Evolutionary conservation across 2,113 vertebrate genomes (phyloP), one percentile per base, ranked within the genome.

Genomic region (Prionailurus bengalensis): DNA sequence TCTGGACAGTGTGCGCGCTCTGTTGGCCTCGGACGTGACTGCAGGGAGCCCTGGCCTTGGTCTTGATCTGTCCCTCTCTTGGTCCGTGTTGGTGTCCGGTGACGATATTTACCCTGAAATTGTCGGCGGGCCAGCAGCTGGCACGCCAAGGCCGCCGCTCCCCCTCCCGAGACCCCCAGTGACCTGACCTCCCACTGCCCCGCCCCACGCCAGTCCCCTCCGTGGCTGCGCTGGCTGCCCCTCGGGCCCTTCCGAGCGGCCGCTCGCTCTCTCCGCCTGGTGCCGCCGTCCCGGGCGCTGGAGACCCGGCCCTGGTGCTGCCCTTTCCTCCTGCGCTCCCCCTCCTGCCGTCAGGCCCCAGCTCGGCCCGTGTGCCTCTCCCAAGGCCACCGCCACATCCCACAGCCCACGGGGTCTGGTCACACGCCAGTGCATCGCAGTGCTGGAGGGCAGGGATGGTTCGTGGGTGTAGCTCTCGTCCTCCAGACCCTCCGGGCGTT

Each of bases 291-390:
- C 71, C 3, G 71, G 76, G 55, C 36, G 29, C 61, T 17, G 0
- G 0, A 0, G 19, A 27, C 53, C 33, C 17, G 1, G 16, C 14
- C 61, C 51, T 0, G 9, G 36, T 33, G 29, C 36, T 14, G 7
- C 17, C 58, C 4, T 36, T 42, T 1, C 11, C 1, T 61, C 14
- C 48, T 3, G 14, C 16, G 12, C 51, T 39, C 58, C 13, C 27
- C 31, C 16, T 51, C 31, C 48, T 23, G 7, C 13, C 8, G 9
- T n/a, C 31, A 3, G 12, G 8, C n/a, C 86, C 39, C 14, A 6
- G 2, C 33, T 15, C 33, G 0, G 23, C 71, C 33, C 12, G 25
- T 42, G 13, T 17, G 4, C 25, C 42, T 65, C 61, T 86, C 61
- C 48, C 73, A 3, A 14, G 4, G 29, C 39, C 48, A 6, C 25